These are phyloP conservation scores for Philereme transversata DNA, from an alignment of 2,888 invertebrate species.

Conservation along the genomic window DNA sequence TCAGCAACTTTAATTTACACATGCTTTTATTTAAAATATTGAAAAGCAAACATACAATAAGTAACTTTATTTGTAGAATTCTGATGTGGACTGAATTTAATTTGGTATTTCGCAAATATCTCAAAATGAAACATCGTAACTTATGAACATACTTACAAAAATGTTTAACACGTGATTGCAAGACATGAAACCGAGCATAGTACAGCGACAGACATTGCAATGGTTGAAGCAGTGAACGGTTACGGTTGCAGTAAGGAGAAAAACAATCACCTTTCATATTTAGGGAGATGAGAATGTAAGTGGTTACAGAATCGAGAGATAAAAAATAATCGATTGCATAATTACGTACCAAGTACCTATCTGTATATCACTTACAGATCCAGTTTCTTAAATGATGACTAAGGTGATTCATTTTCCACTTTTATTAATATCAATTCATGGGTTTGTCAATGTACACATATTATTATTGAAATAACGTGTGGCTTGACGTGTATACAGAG, in stretches of 20 bases:
- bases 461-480: constrained; percentile 9
- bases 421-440: constrained; percentile 20
- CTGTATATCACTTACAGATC: constrained; percentile 27
- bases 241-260: constrained; percentile 27
- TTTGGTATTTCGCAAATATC: constrained; percentile 2
- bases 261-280: constrained; percentile 30
- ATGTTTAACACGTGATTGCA: constrained; percentile 34
- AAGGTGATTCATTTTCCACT: constrained; percentile 29
- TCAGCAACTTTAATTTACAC: constrained; percentile 8
- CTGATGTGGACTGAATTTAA: constrained; percentile 3
- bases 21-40: constrained; percentile 12
- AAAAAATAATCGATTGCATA: not conserved
- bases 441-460: constrained; percentile 36
- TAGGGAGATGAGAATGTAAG: constrained; percentile 28
- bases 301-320: constrained; percentile 19
- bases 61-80: not conserved
- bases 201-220: constrained; percentile 50
- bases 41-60: not conserved
- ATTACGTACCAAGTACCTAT: constrained; percentile 9
- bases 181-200: constrained; percentile 46
- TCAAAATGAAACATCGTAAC: constrained; percentile 17
- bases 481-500: constrained; percentile 7
- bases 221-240: constrained; percentile 30
- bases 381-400: constrained; percentile 25
- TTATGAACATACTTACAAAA: constrained; percentile 34